Evolutionary conservation across 1,140 invertebrate species (phyloP), one percentile per base, ranked within the genome.

Genomic region (Camponotus vicinus): DNA sequence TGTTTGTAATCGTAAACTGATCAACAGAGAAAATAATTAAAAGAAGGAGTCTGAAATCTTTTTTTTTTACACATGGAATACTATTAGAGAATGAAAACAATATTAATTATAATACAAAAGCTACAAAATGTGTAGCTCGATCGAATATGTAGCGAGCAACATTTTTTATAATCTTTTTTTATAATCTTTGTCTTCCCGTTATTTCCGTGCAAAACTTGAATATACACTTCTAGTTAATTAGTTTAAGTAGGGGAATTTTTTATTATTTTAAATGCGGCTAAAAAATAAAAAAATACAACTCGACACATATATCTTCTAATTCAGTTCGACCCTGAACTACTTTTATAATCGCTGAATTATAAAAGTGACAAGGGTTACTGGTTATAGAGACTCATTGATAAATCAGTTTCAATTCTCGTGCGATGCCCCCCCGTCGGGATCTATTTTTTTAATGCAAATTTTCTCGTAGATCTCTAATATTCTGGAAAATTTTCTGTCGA

Each of bases 271-370:
- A 71, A n/a, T 15, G 69, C 32, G 0, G 32, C 15, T 75, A 61
- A 73, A 37, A 18, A 13, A 21, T 32, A 45, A 55, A 55, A 42
- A 37, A 18, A 57, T 63, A 52, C 37, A 37, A 42, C 37, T 13
- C 34, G 55, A 55, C 34, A 32, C 9, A 71, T 52, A 13, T 57
- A 55, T 18, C n/a, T 73, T 83, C 32, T 66, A 75, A 75, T 75
- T 52, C 15, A 18, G 15, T 18, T 75, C 69, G 79, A 83, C 79
- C 79, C 69, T 83, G 79, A 83, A 27, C 79, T 83, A 83, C 69
- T 83, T 75, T 61, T 75, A 45, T 55, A 75, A 75, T 83, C 59
- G n/a, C 32, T 45, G 79, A 49, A 49, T 83, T 83, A 42, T 45
- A 73, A 52, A 52, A 37, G 27, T 37, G 79, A 37, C 11, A n/a